Conservation (phyloP, 37 sponge, comb jelly and placozoan species). For the Halisarca cf. caerulea region DNA sequence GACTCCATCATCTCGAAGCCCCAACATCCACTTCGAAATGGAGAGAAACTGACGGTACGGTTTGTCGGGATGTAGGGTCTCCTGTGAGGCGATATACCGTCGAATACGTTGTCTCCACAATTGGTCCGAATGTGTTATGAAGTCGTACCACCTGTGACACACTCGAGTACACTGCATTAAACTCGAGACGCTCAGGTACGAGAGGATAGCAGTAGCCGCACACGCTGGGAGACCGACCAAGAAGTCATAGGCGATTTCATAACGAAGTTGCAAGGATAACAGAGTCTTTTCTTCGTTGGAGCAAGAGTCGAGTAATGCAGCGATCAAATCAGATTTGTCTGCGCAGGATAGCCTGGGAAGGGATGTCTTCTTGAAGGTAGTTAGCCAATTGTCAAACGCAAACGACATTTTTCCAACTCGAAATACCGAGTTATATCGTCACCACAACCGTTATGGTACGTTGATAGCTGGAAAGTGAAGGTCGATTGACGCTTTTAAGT, state of each 20-base stretch:
- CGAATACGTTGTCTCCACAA: background rate
- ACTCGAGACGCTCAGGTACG: background rate
- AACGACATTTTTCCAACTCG: background rate
- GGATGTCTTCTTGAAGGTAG: background rate
- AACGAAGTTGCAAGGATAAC: background rate
- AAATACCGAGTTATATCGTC: too few relatives aligned
- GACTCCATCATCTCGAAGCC: too few relatives aligned
- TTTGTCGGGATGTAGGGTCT: too few relatives aligned
- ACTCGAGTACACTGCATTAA: slow-evolving; percentile 1
- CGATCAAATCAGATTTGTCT: background rate
- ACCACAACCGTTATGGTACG: too few relatives aligned
- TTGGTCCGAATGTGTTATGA: background rate
- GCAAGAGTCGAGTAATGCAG: background rate
- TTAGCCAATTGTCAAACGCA: background rate
- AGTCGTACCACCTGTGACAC: background rate
- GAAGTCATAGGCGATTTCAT: background rate
- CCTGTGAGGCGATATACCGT: background rate
- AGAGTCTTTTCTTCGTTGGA: background rate
- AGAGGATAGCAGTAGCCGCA: background rate
- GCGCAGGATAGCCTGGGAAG: slow-evolving; percentile 3
- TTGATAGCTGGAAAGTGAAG: too few relatives aligned
- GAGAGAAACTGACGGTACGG: too few relatives aligned
- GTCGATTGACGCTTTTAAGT: too few relatives aligned
- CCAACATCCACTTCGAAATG: too few relatives aligned
- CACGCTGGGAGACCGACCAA: background rate